Evolutionary conservation across 2,113 vertebrate species (phyloP), one percentile per base, ranked within the genome.

Genomic region (Daubentonia madagascariensis): DNA sequence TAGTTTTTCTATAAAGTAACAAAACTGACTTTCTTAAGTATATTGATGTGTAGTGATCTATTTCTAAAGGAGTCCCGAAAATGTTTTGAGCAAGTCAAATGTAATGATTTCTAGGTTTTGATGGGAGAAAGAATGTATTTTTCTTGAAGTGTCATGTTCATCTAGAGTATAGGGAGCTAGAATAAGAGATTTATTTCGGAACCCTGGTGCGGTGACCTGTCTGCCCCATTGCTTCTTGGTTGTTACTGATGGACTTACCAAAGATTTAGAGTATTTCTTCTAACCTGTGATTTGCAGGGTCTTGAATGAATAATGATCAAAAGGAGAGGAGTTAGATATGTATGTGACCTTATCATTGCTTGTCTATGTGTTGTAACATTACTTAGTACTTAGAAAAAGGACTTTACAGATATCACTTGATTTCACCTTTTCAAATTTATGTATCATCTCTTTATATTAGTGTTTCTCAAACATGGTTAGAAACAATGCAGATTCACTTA

Each of bases 101-200:
- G 8, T 43, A 72, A 45, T 95, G 16, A 88, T 91, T 94, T 96
- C 57, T 93, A 54, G 30, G 23, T 91, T 97, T 94, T 91, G 48
- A 54, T 65, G 14, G 32, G 37, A 70, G 22, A 57, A 61, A 75
- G 75, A 67, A 3, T 61, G 70, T 40, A 43, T 65, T 97, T 97
- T 91, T 81, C n/a, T 81, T 75, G 32, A 94, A 43, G 3, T 67
- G 48, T 93, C 7, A 6, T 92, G 14, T 89, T 96, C 48, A 14
- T 92, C 52, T 96, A 90, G 67, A 75, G 4, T 94, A 30, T 35
- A 83, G 37, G 37, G 8, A 70, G 6, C 12, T 80, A 45, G 40
- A 96, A 76, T 37, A 28, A 89, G 52, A 70, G 20, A 23, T 68
- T 89, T 63, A 30, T 93, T 93, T 89, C n/a, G 90, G 57, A 85